These are phyloP conservation scores for Hydrozoanthus gracilis DNA, from an alignment of 92 coral and sea anemone species.

Conservation along the genomic window DNA sequence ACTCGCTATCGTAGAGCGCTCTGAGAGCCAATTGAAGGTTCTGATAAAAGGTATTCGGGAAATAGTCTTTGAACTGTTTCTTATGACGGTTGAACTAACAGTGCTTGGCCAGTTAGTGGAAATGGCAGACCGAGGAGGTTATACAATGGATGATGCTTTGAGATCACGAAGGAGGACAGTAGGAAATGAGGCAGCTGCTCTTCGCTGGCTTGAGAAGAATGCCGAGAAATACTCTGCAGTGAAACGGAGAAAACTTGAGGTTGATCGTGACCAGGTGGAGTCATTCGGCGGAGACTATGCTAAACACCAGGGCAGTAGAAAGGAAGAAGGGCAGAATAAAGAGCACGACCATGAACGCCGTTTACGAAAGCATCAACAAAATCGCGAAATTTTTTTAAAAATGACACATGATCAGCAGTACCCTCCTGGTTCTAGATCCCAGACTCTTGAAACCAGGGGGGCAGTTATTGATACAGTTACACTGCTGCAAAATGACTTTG, in stretches of 20 bases:
- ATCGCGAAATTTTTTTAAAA: neutral
- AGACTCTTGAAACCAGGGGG: neutral
- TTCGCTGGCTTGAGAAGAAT: neutral
- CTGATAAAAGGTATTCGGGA: neutral
- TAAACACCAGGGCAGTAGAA: neutral
- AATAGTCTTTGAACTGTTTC: constrained; percentile 61
- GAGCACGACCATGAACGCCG: neutral
- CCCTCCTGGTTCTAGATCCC: constrained; percentile 6
- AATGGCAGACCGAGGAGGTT: constrained; percentile 12
- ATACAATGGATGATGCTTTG: constrained; percentile 47
- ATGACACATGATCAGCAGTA: neutral
- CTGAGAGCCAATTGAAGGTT: neutral
- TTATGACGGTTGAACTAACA: constrained; percentile 62
- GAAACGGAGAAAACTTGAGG: constrained; percentile 53
- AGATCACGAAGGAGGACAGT: constrained; percentile 42
- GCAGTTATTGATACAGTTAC: neutral
- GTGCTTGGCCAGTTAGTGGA: constrained; percentile 56
- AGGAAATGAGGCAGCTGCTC: constrained; percentile 47
- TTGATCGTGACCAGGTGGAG: neutral
- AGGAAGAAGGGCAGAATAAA: neutral
- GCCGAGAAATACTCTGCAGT: neutral
- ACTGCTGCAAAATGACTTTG: neutral
- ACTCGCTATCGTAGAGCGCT: constrained; percentile 13
- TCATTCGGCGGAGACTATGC: constrained; percentile 13
- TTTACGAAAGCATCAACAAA: neutral